These are phyloP conservation scores for Pandemis heparana DNA, from an alignment of 2,888 invertebrate genomes.

Conservation along the genomic window DNA sequence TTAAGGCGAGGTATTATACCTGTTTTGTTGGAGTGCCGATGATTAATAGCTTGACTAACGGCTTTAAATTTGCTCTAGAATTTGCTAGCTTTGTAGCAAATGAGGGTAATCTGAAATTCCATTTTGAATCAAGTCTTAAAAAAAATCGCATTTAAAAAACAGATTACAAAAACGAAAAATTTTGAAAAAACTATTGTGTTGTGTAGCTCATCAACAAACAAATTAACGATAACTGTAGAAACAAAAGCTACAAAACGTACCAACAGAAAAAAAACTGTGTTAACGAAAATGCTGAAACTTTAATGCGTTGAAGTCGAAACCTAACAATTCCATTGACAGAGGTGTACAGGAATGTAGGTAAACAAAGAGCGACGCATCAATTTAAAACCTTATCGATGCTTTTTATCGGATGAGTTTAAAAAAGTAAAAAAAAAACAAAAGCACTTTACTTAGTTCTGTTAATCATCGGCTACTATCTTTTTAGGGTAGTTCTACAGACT, in stretches of 20 bases:
- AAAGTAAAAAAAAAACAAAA: slow-evolving; percentile 19
- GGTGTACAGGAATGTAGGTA: neutral
- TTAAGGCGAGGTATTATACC: slow-evolving; percentile 1
- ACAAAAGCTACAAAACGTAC: too few species aligned
- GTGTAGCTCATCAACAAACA: too few species aligned
- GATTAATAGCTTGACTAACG: neutral
- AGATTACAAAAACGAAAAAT: too few species aligned
- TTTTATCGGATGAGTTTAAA: slow-evolving; percentile 17
- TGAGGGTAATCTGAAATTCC: too few species aligned
- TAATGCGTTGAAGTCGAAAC: neutral
- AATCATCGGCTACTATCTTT: slow-evolving; percentile 7
- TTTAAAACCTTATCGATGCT: slow-evolving; percentile 21
- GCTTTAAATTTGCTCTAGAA: too few species aligned
- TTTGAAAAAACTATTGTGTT: too few species aligned
- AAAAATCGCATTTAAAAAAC: too few species aligned
- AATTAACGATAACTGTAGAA: too few species aligned
- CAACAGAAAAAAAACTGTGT: too few species aligned
- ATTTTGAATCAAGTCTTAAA: too few species aligned
- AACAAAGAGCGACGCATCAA: slow-evolving; percentile 10
- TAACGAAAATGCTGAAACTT: neutral
- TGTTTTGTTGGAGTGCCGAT: neutral
- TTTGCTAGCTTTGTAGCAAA: too few species aligned
- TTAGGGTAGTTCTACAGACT: slow-evolving; percentile 1
- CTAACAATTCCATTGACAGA: slow-evolving; percentile 3
- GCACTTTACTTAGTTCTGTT: neutral